Percentiles rank a stretch among this genome's conserved stretches.
Evolutionary conservation across 2,113 vertebrate genomes (phyloP).

Genomic region (Trematomus loennbergii): DNA sequence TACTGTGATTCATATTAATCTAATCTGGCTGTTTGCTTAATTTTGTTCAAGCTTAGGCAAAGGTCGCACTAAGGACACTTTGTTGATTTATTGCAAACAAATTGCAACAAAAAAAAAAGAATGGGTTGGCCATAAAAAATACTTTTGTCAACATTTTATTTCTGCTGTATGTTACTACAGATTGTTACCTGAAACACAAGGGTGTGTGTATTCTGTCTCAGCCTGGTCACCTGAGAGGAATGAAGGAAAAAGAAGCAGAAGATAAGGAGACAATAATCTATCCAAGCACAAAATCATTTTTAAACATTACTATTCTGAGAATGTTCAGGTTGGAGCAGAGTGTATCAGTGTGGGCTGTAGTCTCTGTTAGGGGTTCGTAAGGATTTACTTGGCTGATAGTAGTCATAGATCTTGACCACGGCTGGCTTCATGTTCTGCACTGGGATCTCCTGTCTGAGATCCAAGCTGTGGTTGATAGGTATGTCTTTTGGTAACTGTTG

Average conservation of each 20-base stretch:
- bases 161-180: background rate
- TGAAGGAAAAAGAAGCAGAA: background rate
- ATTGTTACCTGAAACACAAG: slow-evolving; percentile 53
- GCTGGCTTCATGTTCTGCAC: slow-evolving; percentile 87
- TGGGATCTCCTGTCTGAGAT: slow-evolving; percentile 74
- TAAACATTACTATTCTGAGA: background rate
- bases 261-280: background rate
- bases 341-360: background rate
- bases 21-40: background rate
- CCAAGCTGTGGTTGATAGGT: slow-evolving; percentile 62
- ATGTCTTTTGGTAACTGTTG: slow-evolving; percentile 58
- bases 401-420: slow-evolving; percentile 86
- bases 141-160: background rate
- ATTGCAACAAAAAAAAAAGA: background rate
- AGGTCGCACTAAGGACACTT: too few species aligned
- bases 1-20: background rate
- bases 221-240: slow-evolving; percentile 70
- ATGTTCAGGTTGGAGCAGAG: background rate
- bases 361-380: background rate
- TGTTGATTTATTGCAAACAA: background rate
- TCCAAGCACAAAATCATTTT: too few species aligned
- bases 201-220: slow-evolving; percentile 68
- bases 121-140: background rate
- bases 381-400: slow-evolving; percentile 89
- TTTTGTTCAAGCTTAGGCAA: too few species aligned